phyloP scores from a whole-genome alignment of 92 coral and sea anemone genomes.

The Umimayanthus kanabou region DNA sequence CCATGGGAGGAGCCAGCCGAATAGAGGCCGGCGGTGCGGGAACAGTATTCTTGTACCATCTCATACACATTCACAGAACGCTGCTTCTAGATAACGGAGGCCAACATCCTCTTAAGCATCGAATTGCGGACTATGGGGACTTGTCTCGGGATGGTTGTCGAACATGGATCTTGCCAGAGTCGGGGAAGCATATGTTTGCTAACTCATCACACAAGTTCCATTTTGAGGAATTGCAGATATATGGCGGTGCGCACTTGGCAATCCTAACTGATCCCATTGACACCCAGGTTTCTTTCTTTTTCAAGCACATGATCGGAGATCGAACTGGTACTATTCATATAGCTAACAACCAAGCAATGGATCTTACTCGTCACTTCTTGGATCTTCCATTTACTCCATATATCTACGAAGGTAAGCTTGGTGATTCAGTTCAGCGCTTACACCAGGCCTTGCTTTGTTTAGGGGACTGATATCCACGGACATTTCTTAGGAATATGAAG shows the following conservation, averaged over 20 bases:
- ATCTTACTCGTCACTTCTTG: conserved; percentile 62
- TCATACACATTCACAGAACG: conserved; percentile 74
- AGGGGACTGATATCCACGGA: too few relatives aligned
- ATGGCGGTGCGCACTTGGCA: conserved; percentile 75
- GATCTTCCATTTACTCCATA: conserved; percentile 70
- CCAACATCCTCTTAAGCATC: conserved; percentile 54
- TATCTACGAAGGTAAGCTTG: conserved; percentile 50
- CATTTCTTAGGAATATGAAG: too few relatives aligned
- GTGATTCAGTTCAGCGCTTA: too few relatives aligned
- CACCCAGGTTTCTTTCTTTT: conserved; percentile 57
- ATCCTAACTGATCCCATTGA: conserved; percentile 53
- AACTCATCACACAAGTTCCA: conserved; percentile 59
- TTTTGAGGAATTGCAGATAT: conserved; percentile 77
- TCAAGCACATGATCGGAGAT: conserved; percentile 71
- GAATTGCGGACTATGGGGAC: conserved; percentile 56
- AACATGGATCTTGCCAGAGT: conserved; percentile 71
- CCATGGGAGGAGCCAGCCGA: conserved; percentile 56
- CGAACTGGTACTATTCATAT: conserved; percentile 76
- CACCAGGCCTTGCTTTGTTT: too few relatives aligned
- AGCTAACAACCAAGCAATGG: conserved; percentile 58
- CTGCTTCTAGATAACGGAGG: conserved; percentile 68
- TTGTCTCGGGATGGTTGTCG: conserved; percentile 64
- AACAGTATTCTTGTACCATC: conserved; percentile 70
- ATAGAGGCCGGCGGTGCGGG: conserved; percentile 77
- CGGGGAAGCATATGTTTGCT: conserved; percentile 69